Conservation (phyloP, 2,888 invertebrate species). For the Operophtera brumata region DNA sequence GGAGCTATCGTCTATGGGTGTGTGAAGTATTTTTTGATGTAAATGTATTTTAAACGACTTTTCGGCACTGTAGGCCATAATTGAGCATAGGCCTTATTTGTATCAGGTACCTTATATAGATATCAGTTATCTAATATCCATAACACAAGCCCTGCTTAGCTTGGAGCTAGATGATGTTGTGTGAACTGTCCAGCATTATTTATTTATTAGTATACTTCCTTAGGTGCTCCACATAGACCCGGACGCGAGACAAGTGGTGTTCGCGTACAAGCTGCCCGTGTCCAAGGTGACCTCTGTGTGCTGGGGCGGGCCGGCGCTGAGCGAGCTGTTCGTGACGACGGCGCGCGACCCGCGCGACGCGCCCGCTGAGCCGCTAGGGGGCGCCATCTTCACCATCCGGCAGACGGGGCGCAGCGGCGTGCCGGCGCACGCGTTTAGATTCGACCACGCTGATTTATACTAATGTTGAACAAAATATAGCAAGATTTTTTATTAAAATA, state of each 20-base stretch:
- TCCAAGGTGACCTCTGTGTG: conserved; percentile 82
- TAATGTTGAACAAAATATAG: conserved; percentile 29
- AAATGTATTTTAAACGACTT: too few species aligned
- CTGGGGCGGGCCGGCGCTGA: conserved; percentile 83
- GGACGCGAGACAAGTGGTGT: conserved; percentile 64
- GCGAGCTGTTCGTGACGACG: conserved; percentile 84
- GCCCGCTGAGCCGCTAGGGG: conserved; percentile 51
- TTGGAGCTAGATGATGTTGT: too few species aligned
- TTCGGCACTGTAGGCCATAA: too few species aligned
- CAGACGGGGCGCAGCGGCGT: conserved; percentile 57
- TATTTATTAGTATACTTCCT: not conserved
- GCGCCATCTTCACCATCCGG: conserved; percentile 63
- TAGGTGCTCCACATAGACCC: conserved; percentile 70
- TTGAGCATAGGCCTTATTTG: too few species aligned
- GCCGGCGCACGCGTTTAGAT: conserved; percentile 43
- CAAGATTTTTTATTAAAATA: not conserved
- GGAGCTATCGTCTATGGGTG: too few species aligned
- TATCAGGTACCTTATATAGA: too few species aligned
- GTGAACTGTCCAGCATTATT: too few species aligned
- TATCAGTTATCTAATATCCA: too few species aligned
- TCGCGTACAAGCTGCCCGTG: conserved; percentile 77
- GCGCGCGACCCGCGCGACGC: conserved; percentile 37
- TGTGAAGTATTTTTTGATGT: too few species aligned
- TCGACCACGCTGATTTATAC: conserved; percentile 59
- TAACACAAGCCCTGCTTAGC: too few species aligned